These are phyloP conservation scores for Prionailurus bengalensis DNA, from an alignment of 2,113 vertebrate genomes.

Conservation along the genomic window DNA sequence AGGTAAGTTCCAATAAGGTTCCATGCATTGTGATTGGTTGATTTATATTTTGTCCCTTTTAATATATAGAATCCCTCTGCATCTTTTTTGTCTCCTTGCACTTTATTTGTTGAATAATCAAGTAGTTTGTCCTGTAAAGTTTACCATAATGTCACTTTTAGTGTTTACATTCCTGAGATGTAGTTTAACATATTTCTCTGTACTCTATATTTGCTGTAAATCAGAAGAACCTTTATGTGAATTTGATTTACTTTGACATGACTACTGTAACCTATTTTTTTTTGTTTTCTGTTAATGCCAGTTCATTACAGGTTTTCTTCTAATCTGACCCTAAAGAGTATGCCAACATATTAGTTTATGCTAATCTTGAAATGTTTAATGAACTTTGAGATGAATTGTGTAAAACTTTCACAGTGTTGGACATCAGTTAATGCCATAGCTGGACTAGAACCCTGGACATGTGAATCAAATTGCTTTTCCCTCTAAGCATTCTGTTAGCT, in stretches of 20 bases:
- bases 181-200: constrained; percentile 3
- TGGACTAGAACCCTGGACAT: background rate
- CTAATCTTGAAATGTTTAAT: constrained; percentile 24
- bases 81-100: background rate
- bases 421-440: background rate
- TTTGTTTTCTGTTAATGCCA: constrained; percentile 10
- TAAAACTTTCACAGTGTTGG: background rate
- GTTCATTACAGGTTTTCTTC: constrained; percentile 9
- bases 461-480: background rate
- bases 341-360: background rate
- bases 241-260: constrained; percentile 1
- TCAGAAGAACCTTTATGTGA: background rate
- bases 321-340: background rate
- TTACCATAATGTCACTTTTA: background rate
- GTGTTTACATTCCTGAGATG: background rate
- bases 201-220: background rate
- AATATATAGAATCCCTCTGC: background rate
- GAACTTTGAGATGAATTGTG: background rate
- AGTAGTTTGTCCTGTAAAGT: background rate
- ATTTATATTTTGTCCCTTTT: background rate
- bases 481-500: background rate
- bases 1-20: background rate
- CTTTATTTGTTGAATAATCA: constrained; percentile 11
- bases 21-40: background rate
- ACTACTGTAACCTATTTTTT: background rate